Conservation (phyloP, 1,140 invertebrate species). For the Mesaphorura yosii region DNA sequence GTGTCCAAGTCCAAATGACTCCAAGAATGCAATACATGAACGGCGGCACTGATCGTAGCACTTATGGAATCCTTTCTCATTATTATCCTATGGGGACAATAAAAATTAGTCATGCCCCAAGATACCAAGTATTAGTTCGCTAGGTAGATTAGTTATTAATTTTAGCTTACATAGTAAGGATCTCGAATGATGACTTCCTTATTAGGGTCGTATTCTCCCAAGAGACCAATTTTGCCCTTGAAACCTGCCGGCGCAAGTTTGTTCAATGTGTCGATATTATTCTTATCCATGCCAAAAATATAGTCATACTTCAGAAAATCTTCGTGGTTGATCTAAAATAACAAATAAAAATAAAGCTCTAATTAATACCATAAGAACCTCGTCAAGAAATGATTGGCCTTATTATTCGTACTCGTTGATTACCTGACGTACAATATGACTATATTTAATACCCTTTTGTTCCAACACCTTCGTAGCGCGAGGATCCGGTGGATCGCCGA, state of each 20-base stretch:
- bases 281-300: conserved; percentile 83
- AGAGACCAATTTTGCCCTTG: conserved; percentile 58
- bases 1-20: too few species aligned
- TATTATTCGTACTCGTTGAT: conserved; percentile 8
- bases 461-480: conserved; percentile 59
- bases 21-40: conserved; percentile 35
- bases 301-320: conserved; percentile 70
- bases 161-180: conserved; percentile 63
- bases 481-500: conserved; percentile 64
- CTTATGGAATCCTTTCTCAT: conserved; percentile 35
- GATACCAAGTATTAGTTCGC: not conserved
- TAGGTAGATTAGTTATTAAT: not conserved
- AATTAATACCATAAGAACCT: not conserved
- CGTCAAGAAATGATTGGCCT: not conserved
- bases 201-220: conserved; percentile 70
- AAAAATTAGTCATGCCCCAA: not conserved
- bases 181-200: conserved; percentile 68
- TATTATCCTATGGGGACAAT: conserved; percentile 32
- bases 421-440: conserved; percentile 64
- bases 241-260: conserved; percentile 44
- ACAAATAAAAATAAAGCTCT: conserved; percentile 31
- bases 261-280: conserved; percentile 60
- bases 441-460: conserved; percentile 56
- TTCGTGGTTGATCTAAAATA: conserved; percentile 51
- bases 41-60: conserved; percentile 37